Evolutionary conservation across 2,888 invertebrate species (phyloP), one percentile per base, ranked within the genome.

Genomic region (Lithophane leautieri): DNA sequence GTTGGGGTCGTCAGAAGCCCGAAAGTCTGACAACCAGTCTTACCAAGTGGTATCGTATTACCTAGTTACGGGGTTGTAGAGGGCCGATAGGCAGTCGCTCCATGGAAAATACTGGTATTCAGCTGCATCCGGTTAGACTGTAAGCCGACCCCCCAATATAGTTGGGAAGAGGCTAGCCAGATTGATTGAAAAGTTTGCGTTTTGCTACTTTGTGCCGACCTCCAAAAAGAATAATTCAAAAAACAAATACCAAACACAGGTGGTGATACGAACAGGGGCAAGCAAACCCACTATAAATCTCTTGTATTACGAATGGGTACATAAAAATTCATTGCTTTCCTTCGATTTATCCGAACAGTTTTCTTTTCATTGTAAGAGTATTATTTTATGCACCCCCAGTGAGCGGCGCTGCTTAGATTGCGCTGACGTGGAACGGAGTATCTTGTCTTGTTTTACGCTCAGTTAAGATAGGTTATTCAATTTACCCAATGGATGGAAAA

Each of bases 301-400:
- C 85, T 84, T 86, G 83, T 86, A 86, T 87, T 87, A 89, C 84
- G 89, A 89, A 90, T 87, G 90, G 91, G 88, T 91, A 92, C 91
- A 93, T 92, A 92, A 94, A 93, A 93, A 92, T 93, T 92, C 92
- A 93, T 92, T 91, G 93, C 89, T 90, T 90, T 89, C 88, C 87
- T 92, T 92, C 93, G 93, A 93, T 94, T 93, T 91, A 92, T 92
- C 88, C 80, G 86, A 82, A 85, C 86, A 92, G 93, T 91, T 92
- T 93, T 91, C 92, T 90, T 91, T 92, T 92, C 93, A 92, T 92
- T 92, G 91, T 89, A 84, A 84, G 89, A 91, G 91, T 93, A 92
- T 93, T 94, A 94, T 94, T 93, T 94, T 94, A 94, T 94, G 94
- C 94, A 93, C 92, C 93, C 94, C 90, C 83, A 83, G 86, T 83